These are phyloP conservation scores for Thalpophila matura DNA, from an alignment of 2,888 invertebrate genomes.

Conservation along the genomic window DNA sequence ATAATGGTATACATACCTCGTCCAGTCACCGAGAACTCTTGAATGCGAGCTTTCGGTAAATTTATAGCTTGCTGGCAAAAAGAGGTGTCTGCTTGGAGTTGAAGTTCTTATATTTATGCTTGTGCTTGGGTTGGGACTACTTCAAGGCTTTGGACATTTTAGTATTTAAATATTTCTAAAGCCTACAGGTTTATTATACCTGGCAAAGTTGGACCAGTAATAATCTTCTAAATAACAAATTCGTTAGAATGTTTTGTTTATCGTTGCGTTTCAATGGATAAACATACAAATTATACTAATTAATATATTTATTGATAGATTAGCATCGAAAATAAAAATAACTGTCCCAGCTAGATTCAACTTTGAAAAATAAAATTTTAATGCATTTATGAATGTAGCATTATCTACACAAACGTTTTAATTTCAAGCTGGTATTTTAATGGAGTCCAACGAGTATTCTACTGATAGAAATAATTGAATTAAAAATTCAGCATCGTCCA, in stretches of 20 bases:
- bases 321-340: not conserved
- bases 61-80: constrained; percentile 50
- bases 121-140: constrained; percentile 7
- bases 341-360: not conserved
- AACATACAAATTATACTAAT: not conserved
- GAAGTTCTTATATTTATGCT: constrained; percentile 44
- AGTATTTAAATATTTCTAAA: not conserved
- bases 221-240: not conserved
- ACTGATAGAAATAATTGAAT: constrained; percentile 51
- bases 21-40: constrained; percentile 43
- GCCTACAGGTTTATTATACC: not conserved
- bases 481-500: constrained; percentile 46
- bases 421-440: not conserved
- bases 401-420: not conserved
- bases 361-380: not conserved
- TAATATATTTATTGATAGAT: not conserved
- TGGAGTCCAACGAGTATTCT: not conserved
- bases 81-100: constrained; percentile 36
- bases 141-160: constrained; percentile 17
- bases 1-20: constrained; percentile 54
- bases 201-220: not conserved
- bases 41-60: constrained; percentile 44
- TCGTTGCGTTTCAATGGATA: not conserved
- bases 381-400: not conserved
- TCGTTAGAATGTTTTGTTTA: not conserved